Evolutionary conservation across 2,113 vertebrate species (phyloP).

Genomic region (Mirounga angustirostris): DNA sequence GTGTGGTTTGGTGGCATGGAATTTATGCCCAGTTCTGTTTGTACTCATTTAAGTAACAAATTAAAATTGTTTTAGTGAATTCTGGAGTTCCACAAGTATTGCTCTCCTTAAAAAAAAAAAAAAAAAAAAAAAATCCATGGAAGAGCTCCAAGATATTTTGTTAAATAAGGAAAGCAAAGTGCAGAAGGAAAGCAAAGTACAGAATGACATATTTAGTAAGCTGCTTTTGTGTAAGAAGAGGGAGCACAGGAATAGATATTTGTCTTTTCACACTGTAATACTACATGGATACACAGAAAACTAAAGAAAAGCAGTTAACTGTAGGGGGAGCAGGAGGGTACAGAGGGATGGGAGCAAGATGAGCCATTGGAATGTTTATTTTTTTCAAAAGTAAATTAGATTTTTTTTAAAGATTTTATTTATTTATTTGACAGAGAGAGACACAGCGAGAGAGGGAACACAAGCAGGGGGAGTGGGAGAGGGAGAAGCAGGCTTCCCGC

Average conservation of each 20-base stretch:
- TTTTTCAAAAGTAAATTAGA: constrained; percentile 43
- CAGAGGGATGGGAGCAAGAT: neutral
- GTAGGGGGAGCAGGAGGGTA: neutral
- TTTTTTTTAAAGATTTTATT: neutral
- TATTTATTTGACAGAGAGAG: too few species aligned
- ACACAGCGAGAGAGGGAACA: too few species aligned
- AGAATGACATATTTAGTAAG: constrained; percentile 3
- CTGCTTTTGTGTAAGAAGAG: constrained; percentile 1
- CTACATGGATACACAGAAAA: constrained; percentile 13
- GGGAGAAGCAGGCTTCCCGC: too few species aligned
- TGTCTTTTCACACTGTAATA: constrained; percentile 21
- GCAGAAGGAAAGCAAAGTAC: constrained; percentile 18
- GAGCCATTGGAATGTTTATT: neutral
- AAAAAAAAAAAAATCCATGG: neutral
- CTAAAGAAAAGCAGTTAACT: neutral
- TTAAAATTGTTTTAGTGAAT: constrained; percentile 44
- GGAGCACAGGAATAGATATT: neutral
- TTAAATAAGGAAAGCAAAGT: constrained; percentile 28
- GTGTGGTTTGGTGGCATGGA: constrained; percentile 34
- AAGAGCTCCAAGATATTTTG: neutral
- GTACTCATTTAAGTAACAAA: constrained; percentile 5
- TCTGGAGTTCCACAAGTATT: neutral
- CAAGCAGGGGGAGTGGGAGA: too few species aligned
- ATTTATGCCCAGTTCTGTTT: constrained; percentile 20
- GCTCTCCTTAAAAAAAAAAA: neutral